A percentile compares a stretch with the other conserved stretches of the same genome.
phyloP scores from a whole-genome alignment of 2,888 invertebrate genomes.

The Omphaloscelis lunosa region DNA sequence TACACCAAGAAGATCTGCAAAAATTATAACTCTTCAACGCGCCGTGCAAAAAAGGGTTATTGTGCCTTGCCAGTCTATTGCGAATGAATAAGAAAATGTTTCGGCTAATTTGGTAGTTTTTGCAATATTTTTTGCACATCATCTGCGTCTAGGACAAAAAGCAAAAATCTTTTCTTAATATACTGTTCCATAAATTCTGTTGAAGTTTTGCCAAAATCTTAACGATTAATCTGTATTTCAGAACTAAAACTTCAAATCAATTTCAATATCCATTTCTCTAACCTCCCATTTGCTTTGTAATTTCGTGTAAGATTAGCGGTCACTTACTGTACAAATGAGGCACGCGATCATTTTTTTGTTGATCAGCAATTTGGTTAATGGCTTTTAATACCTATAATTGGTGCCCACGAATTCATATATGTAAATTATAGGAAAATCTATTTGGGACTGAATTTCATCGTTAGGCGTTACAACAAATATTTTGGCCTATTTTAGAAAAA shows the following conservation, averaged over 20 bases:
- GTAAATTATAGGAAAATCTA: slow-evolving; percentile 32
- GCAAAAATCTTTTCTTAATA: slow-evolving; percentile 34
- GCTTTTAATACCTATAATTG: slow-evolving; percentile 54
- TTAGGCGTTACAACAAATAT: not conserved
- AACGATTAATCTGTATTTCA: not conserved
- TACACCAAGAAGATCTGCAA: slow-evolving; percentile 74
- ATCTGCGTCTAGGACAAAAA: slow-evolving; percentile 52
- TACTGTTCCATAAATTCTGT: slow-evolving; percentile 9
- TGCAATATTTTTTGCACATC: slow-evolving; percentile 62
- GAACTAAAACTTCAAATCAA: slow-evolving; percentile 12
- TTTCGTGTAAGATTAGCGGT: slow-evolving; percentile 54
- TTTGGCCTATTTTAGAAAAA: not conserved
- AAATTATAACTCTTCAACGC: slow-evolving; percentile 85
- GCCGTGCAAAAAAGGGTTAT: slow-evolving; percentile 77
- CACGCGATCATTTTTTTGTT: slow-evolving; percentile 60
- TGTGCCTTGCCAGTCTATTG: slow-evolving; percentile 65
- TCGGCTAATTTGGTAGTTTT: slow-evolving; percentile 74
- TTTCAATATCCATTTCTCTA: slow-evolving; percentile 35
- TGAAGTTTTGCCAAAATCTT: slow-evolving; percentile 29
- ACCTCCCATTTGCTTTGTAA: slow-evolving; percentile 32
- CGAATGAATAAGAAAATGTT: slow-evolving; percentile 66
- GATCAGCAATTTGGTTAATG: slow-evolving; percentile 52
- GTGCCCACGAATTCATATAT: slow-evolving; percentile 30
- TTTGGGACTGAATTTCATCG: slow-evolving; percentile 14
- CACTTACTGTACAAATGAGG: slow-evolving; percentile 58